phyloP scores from a whole-genome alignment of 2,113 vertebrate genomes.

The Elachura formosa region DNA sequence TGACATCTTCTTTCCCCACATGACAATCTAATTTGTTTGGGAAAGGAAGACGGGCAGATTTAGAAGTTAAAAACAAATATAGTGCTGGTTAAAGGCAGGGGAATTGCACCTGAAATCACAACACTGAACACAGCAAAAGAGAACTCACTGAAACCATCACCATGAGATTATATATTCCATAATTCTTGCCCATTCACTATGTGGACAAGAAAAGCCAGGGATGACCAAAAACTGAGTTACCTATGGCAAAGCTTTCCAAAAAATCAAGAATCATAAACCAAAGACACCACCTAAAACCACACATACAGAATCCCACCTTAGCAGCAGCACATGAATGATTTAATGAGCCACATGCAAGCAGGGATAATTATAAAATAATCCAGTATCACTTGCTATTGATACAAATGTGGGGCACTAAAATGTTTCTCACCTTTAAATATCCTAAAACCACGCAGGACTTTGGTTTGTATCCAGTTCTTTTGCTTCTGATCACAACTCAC shows the following conservation, averaged over 20 bases:
- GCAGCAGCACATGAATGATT: accelerated
- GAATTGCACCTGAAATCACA: background rate
- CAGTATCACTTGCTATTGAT: background rate
- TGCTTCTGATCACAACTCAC: accelerated
- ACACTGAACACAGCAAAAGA: accelerated
- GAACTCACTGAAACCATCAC: background rate
- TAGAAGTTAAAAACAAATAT: background rate
- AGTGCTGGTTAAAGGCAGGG: background rate
- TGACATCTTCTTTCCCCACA: background rate
- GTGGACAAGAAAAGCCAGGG: background rate
- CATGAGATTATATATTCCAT: no score
- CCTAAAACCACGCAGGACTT: background rate
- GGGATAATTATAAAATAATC: background rate
- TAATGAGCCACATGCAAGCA: background rate
- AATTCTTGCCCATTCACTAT: accelerated
- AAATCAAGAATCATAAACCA: background rate
- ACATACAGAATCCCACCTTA: background rate
- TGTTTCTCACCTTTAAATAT: background rate
- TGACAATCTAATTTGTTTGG: background rate
- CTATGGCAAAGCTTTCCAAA: background rate
- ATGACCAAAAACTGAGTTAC: background rate
- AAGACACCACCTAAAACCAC: background rate
- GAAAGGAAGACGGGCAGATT: background rate
- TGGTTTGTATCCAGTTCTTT: accelerated
- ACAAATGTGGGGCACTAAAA: background rate